Conservation (phyloP, 92 coral and sea anemone genomes). For the Parazoanthus atlanticus region DNA sequence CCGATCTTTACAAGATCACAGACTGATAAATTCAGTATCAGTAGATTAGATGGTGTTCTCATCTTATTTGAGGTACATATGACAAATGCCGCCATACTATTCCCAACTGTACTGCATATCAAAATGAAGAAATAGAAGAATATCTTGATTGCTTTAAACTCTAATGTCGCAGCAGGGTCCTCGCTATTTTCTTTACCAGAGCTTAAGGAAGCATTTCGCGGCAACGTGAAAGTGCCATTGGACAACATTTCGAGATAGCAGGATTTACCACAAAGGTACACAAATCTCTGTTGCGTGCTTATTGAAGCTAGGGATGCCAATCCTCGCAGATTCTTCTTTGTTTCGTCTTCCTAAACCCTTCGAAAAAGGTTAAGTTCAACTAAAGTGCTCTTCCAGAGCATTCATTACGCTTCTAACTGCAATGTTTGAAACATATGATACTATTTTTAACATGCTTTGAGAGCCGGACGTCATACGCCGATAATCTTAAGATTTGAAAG, state of each 20-base stretch:
- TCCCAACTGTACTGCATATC: conserved; percentile 72
- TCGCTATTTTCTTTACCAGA: neutral
- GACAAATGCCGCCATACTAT: conserved; percentile 73
- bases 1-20: conserved; percentile 89
- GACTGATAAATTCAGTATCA: conserved; percentile 82
- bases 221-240: neutral
- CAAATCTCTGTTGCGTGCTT: neutral
- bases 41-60: conserved; percentile 77
- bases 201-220: too few relatives aligned
- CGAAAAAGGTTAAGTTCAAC: neutral
- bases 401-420: neutral
- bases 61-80: conserved; percentile 69
- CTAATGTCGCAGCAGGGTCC: conserved; percentile 37
- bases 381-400: neutral
- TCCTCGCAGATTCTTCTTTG: neutral
- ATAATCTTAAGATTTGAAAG: neutral
- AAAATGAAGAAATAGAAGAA: conserved; percentile 70
- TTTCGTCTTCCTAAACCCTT: too few relatives aligned
- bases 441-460: neutral
- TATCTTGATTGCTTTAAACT: conserved; percentile 67
- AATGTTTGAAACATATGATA: neutral
- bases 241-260: neutral
- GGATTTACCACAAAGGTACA: neutral
- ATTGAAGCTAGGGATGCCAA: neutral
- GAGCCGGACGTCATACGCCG: neutral